Evolutionary conservation across 2,888 invertebrate genomes (phyloP).

Genomic region (Amitus sp.): DNA sequence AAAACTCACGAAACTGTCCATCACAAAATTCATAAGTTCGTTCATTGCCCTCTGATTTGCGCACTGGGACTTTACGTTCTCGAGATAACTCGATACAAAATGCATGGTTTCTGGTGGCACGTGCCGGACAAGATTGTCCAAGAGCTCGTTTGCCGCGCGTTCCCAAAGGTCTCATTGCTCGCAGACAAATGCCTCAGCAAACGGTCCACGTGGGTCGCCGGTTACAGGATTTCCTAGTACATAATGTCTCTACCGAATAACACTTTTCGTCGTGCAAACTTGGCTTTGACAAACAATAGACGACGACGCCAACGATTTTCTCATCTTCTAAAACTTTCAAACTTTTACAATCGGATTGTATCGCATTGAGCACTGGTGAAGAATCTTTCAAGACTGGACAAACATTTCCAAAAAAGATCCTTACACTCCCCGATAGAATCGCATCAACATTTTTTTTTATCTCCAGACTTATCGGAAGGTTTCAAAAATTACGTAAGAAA

Average conservation of each 20-base stretch:
- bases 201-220: slow-evolving; percentile 25
- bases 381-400: too few relatives aligned
- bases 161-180: slow-evolving; percentile 21
- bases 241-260: slow-evolving; percentile 40
- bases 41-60: background rate
- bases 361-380: too few relatives aligned
- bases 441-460: too few relatives aligned
- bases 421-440: too few relatives aligned
- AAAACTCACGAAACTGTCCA: too few relatives aligned
- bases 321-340: too few relatives aligned
- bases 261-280: slow-evolving; percentile 1
- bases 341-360: too few relatives aligned
- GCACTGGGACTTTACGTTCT: background rate
- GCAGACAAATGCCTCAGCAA: slow-evolving; percentile 10
- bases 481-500: too few relatives aligned
- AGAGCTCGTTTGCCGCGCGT: slow-evolving; percentile 4
- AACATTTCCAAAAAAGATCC: too few relatives aligned
- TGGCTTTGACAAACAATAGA: background rate
- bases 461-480: too few relatives aligned
- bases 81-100: background rate
- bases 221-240: slow-evolving; percentile 49
- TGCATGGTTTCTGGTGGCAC: background rate
- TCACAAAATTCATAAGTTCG: slow-evolving; percentile 26
- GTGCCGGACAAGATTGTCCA: background rate
- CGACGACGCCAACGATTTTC: background rate